Conservation (phyloP, 1,140 invertebrate species). For the Saxidomus purpurata region DNA sequence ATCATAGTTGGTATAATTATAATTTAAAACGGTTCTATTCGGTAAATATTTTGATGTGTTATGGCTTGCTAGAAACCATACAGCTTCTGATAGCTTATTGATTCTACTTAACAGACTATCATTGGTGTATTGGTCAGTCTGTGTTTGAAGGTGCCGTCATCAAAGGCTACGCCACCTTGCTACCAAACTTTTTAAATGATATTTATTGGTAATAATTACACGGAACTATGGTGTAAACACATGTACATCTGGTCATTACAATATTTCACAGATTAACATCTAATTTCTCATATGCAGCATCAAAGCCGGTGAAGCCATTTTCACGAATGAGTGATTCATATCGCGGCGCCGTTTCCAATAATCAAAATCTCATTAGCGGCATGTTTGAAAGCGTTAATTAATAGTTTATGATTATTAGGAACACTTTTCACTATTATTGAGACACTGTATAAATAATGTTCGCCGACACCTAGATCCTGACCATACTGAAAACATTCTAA, state of each 20-base stretch:
- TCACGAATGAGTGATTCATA: neutral
- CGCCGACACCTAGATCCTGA: neutral
- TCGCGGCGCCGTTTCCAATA: conserved; percentile 13
- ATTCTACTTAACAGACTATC: neutral
- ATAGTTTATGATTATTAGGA: conserved; percentile 36
- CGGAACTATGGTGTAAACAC: neutral
- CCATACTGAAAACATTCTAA: too few relatives aligned
- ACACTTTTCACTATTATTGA: neutral
- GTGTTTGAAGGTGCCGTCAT: neutral
- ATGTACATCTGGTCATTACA: neutral
- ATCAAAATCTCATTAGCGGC: conserved; percentile 51
- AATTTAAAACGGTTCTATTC: too few relatives aligned
- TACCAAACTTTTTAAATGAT: neutral
- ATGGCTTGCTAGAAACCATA: too few relatives aligned
- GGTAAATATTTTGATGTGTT: too few relatives aligned
- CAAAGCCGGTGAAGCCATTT: conserved; percentile 12
- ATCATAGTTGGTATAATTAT: too few relatives aligned
- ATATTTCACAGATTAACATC: conserved; percentile 33
- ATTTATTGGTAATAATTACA: conserved; percentile 28
- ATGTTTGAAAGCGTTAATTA: conserved; percentile 36
- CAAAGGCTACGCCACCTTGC: conserved; percentile 5
- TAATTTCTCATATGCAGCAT: conserved; percentile 32
- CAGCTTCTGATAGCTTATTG: too few relatives aligned
- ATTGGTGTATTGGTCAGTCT: neutral
- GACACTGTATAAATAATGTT: neutral